Evolutionary conservation across 2,888 invertebrate species (phyloP), one percentile per base, ranked within the genome.

Genomic region (Syrista parreyssii): DNA sequence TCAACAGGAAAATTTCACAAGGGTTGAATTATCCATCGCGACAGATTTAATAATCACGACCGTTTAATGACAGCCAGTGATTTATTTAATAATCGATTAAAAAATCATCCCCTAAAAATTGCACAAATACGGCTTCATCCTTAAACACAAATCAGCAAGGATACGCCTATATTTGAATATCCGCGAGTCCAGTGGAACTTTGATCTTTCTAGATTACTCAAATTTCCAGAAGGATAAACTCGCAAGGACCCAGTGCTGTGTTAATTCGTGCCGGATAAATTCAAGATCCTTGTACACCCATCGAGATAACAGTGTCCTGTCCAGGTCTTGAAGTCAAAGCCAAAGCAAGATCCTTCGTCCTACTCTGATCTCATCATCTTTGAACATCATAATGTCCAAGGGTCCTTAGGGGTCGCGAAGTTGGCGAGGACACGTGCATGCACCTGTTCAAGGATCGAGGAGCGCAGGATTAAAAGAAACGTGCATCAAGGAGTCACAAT

Each of bases 401-500:
- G 55, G 55, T 55, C 55, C 55, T 55, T 55, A 55, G 40, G 15
- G 55, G 55, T 55, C 2, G 55, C 55, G 23, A 76, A 79, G 82
- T 82, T 78, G 77, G 82, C 80, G 78, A 84, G 84, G 81, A 83
- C 84, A 85, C 85, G 84, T 85, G 81, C 81, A 80, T 81, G 83
- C 78, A 23, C 55, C 55, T 23, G 55, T 6, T 55, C 55, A 81
- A 82, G 79, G 78, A 78, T 80, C 79, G 83, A 78, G 84, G 79
- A 83, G 76, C 79, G 79, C 81, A 78, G 79, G 77, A 83, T 84
- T 84, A 78, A 71, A 80, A 83, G 81, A 73, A 75, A 82, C 79
- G 80, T 78, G 36, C 76, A 71, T 71, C 55, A 79, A 82, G 80
- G 80, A 82, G 81, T 82, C 82, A 89, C 87, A 85, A 89, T 89